Evolutionary conservation across 2,888 invertebrate species (phyloP).

Genomic region (Blomia tropicalis): DNA sequence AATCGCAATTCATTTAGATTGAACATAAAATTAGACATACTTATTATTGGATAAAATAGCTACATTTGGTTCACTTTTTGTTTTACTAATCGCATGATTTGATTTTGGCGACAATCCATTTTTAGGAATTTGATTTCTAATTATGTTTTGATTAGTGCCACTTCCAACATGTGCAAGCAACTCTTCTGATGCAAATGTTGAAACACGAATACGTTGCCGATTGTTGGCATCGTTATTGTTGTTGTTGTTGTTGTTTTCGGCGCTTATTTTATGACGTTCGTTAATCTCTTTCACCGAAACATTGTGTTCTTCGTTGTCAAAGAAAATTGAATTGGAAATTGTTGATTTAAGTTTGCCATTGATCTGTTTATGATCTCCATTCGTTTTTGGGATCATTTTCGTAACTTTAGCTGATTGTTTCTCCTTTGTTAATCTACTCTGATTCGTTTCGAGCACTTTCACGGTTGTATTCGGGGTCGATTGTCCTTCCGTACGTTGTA

Average conservation of each 20-base stretch:
- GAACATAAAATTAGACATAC: neutral
- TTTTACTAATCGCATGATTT: neutral
- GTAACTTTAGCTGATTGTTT: no score
- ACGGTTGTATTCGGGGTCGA: no score
- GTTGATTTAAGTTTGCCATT: neutral
- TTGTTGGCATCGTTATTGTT: neutral
- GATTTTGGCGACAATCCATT: no score
- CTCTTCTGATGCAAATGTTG: neutral
- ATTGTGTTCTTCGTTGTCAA: slow-evolving; percentile 4
- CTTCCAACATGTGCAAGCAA: neutral
- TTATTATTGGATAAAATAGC: neutral
- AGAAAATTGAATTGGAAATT: slow-evolving; percentile 13
- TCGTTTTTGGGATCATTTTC: no score
- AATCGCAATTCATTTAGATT: no score
- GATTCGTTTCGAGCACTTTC: no score
- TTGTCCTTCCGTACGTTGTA: no score
- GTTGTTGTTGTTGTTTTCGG: neutral
- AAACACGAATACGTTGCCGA: neutral
- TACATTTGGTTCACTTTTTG: neutral
- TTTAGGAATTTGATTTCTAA: neutral
- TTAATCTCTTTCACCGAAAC: no score
- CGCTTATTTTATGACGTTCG: no score
- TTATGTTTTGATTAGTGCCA: neutral
- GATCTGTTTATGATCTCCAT: neutral
- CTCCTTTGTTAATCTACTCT: no score